A percentile compares a stretch with the other conserved stretches of the same genome.
Evolutionary conservation across 53 echinoderm and acorn worm genomes (phyloP).

Genomic region (Arbacia lixula): DNA sequence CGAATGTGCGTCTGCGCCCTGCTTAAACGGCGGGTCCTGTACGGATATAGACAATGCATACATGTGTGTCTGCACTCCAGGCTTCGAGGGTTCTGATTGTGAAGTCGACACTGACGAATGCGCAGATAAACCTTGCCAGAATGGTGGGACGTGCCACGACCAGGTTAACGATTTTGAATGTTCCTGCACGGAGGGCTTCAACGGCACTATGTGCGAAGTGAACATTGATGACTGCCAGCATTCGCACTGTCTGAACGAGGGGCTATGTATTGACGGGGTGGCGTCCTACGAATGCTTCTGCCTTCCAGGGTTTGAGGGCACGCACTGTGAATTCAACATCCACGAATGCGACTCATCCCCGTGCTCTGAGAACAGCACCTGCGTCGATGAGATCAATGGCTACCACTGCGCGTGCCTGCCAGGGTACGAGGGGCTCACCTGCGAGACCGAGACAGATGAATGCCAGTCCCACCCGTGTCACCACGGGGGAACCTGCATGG

Average conservation of each 20-base stretch:
- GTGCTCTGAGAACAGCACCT: conserved; percentile 14
- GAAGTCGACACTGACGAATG: conserved; percentile 31
- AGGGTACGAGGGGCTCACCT: conserved; percentile 14
- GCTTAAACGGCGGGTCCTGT: conserved; percentile 30
- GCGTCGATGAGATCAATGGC: conserved; percentile 31
- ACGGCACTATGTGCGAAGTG: neutral
- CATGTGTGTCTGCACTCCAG: conserved; percentile 10
- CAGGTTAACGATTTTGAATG: conserved; percentile 7
- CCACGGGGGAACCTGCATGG: conserved; percentile 38
- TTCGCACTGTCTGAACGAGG: conserved; percentile 18
- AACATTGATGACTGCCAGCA: conserved; percentile 31
- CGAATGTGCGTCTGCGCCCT: conserved; percentile 30
- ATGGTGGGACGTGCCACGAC: conserved; percentile 28
- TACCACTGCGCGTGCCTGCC: conserved; percentile 33
- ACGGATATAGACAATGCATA: conserved; percentile 18
- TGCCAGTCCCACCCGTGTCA: conserved; percentile 11
- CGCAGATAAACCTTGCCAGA: neutral
- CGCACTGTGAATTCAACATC: conserved; percentile 10
- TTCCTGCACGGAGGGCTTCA: conserved; percentile 3
- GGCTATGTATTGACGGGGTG: conserved; percentile 5
- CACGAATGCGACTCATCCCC: conserved; percentile 42
- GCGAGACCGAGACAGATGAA: conserved; percentile 39
- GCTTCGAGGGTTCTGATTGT: conserved; percentile 10
- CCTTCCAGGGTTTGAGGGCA: conserved; percentile 39
- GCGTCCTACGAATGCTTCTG: conserved; percentile 21